These are phyloP conservation scores for Cataglyphis altisquamis DNA, from an alignment of 2,888 invertebrate species.

Conservation along the genomic window DNA sequence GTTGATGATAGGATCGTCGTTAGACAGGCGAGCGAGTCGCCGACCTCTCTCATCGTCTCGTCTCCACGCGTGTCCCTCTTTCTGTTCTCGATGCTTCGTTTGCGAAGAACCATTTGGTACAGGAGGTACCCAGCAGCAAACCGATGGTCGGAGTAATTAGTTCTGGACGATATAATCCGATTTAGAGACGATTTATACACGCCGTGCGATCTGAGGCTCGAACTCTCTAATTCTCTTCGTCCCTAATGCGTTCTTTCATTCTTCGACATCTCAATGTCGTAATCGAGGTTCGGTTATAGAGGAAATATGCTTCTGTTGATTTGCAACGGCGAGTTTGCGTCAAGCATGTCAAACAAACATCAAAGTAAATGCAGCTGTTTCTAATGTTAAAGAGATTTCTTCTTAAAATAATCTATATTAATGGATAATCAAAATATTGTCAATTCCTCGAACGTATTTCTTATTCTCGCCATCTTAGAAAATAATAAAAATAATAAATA, in stretches of 20 bases:
- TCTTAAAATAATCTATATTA: background rate
- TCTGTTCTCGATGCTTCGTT: slow-evolving; percentile 63
- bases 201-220: slow-evolving; percentile 11
- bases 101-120: slow-evolving; percentile 72
- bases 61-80: slow-evolving; percentile 62
- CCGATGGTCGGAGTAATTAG: slow-evolving; percentile 64
- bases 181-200: slow-evolving; percentile 30
- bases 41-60: slow-evolving; percentile 57
- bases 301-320: slow-evolving; percentile 28
- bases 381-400: background rate
- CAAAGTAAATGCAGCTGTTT: background rate
- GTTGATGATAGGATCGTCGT: slow-evolving; percentile 83
- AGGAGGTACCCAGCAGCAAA: slow-evolving; percentile 61
- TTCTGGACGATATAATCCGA: slow-evolving; percentile 63
- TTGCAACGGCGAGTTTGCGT: slow-evolving; percentile 17
- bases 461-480: background rate
- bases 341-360: slow-evolving; percentile 21
- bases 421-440: slow-evolving; percentile 31
- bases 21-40: slow-evolving; percentile 65
- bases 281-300: slow-evolving; percentile 6
- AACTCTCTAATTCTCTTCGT: slow-evolving; percentile 37
- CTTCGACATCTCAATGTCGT: slow-evolving; percentile 14
- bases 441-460: background rate
- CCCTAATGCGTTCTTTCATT: slow-evolving; percentile 39
- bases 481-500: slow-evolving; percentile 14